These are phyloP conservation scores for Sorex fumeus DNA, from an alignment of 2,113 vertebrate species.

Conservation along the genomic window DNA sequence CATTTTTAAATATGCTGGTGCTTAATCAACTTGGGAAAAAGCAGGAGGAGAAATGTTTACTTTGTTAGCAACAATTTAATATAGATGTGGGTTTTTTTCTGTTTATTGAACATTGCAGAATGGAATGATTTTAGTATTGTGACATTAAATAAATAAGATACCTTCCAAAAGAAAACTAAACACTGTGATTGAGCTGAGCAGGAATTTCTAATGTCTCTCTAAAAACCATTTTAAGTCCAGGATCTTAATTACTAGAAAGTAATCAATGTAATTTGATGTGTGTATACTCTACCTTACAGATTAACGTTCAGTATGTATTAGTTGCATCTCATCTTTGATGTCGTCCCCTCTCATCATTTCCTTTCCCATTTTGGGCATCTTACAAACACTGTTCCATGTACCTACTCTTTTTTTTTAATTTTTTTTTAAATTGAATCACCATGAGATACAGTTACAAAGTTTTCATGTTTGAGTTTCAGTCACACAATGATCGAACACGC, in stretches of 20 bases:
- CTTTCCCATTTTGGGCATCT: constrained; percentile 17
- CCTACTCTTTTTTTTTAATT: background rate
- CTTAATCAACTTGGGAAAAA: constrained; percentile 81
- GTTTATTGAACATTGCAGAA: constrained; percentile 78
- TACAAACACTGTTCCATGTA: background rate
- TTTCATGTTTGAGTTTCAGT: too few species aligned
- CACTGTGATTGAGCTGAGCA: constrained; percentile 70
- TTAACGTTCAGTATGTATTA: background rate
- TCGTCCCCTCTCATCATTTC: background rate
- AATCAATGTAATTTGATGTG: constrained; percentile 23
- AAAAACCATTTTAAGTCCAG: constrained; percentile 62
- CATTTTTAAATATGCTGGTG: constrained; percentile 74
- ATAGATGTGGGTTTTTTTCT: constrained; percentile 70
- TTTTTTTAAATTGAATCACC: too few species aligned
- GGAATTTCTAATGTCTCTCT: constrained; percentile 69
- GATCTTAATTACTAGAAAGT: constrained; percentile 60
- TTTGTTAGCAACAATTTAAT: constrained; percentile 80
- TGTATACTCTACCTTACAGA: background rate
- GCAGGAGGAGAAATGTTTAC: constrained; percentile 77
- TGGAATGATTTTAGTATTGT: constrained; percentile 75
- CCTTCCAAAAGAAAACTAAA: constrained; percentile 76
- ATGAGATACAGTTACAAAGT: too few species aligned
- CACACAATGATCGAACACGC: too few species aligned
- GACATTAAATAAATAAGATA: constrained; percentile 79
- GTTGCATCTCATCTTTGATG: constrained; percentile 1